Evolutionary conservation across 1,140 invertebrate genomes (phyloP).

Genomic region (Drosophila arawakana): DNA sequence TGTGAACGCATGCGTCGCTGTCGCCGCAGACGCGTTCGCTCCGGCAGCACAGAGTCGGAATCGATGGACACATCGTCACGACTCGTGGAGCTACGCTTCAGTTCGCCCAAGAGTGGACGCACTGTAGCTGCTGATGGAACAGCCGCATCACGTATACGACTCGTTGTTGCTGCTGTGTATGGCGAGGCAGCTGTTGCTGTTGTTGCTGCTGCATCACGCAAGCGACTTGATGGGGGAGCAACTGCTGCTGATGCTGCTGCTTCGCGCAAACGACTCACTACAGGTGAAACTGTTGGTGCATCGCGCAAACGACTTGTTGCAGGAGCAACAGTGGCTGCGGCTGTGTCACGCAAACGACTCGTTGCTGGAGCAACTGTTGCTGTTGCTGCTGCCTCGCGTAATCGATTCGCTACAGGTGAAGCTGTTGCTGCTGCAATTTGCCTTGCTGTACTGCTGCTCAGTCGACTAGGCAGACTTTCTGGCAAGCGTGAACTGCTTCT

Average conservation of each 20-base stretch:
- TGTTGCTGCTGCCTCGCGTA: neutral
- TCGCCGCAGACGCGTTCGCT: slow-evolving; percentile 66
- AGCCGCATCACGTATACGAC: slow-evolving; percentile 19
- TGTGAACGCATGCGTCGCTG: slow-evolving; percentile 74
- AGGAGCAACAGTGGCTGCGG: neutral
- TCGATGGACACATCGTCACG: slow-evolving; percentile 61
- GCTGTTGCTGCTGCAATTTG: slow-evolving; percentile 16
- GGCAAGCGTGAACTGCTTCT: slow-evolving; percentile 27
- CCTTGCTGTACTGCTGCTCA: slow-evolving; percentile 1
- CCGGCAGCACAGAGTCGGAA: slow-evolving; percentile 60
- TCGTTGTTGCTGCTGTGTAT: neutral
- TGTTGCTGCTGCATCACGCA: neutral
- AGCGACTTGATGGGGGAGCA: slow-evolving; percentile 16
- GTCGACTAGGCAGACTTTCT: slow-evolving; percentile 19
- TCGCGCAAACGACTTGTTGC: neutral
- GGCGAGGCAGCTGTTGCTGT: neutral
- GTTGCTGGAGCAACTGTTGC: neutral
- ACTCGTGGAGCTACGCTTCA: slow-evolving; percentile 55
- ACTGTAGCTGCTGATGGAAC: neutral
- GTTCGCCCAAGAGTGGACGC: slow-evolving; percentile 53
- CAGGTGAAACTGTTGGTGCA: neutral
- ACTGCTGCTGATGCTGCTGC: slow-evolving; percentile 16
- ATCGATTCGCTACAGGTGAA: slow-evolving; percentile 12
- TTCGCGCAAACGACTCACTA: slow-evolving; percentile 11
- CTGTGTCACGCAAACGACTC: slow-evolving; percentile 22